Evolutionary conservation across 2,113 vertebrate genomes (phyloP).

Genomic region (Sakesphorus luctuosus): DNA sequence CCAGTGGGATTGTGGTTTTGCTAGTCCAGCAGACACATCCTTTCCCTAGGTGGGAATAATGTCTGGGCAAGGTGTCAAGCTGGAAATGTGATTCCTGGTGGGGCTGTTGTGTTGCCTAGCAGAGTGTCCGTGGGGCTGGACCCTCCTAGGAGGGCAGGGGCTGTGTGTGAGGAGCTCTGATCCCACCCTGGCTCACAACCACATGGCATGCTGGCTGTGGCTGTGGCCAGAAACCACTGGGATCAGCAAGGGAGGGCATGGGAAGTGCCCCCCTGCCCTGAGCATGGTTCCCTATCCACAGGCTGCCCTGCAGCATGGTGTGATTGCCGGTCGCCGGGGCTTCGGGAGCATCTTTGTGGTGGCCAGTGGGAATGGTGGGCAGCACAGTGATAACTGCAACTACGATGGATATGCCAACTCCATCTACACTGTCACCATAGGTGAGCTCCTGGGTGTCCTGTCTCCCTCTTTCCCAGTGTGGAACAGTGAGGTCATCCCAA

Average conservation of each 20-base stretch:
- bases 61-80: background rate
- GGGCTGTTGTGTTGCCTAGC: background rate
- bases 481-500: fast-evolving
- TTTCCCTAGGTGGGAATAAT: background rate
- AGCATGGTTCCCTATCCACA: slow-evolving; percentile 22
- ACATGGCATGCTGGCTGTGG: background rate
- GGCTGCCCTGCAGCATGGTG: slow-evolving; percentile 95
- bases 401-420: slow-evolving; percentile 98
- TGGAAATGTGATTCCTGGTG: background rate
- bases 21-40: background rate
- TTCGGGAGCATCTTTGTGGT: slow-evolving; percentile 98
- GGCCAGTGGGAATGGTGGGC: slow-evolving; percentile 95
- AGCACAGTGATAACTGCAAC: slow-evolving; percentile 95
- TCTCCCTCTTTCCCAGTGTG: background rate
- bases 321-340: slow-evolving; percentile 90
- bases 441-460: slow-evolving; percentile 44
- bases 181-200: background rate
- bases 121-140: fast-evolving
- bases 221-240: background rate
- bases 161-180: background rate
- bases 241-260: fast-evolving
- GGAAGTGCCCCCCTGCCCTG: background rate
- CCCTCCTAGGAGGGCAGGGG: background rate
- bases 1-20: background rate
- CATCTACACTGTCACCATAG: slow-evolving; percentile 96